Conservation (phyloP, 2,113 vertebrate species). For the Montifringilla adamsi region DNA sequence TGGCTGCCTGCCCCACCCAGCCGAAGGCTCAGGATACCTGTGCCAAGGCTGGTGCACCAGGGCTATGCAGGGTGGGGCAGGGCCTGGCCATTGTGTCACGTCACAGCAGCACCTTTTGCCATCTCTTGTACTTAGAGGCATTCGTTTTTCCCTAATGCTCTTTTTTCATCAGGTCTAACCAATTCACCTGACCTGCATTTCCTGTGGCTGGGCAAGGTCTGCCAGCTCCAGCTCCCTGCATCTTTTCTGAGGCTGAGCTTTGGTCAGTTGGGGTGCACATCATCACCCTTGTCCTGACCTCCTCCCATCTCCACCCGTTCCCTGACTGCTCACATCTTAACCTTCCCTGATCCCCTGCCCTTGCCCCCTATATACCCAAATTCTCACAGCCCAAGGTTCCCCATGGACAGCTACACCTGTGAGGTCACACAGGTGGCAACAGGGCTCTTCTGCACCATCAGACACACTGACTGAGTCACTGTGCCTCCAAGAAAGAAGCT, state of each 20-base stretch:
- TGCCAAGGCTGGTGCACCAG: not conserved
- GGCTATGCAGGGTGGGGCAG: not conserved
- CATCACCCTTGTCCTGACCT: not conserved
- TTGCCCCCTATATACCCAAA: not conserved
- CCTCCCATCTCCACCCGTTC: not conserved
- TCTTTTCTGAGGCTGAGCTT: not conserved
- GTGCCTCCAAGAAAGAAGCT: not conserved
- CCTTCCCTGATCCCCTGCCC: not conserved
- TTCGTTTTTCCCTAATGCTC: not conserved
- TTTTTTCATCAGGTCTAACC: not conserved
- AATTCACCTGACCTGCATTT: not conserved
- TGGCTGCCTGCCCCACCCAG: not conserved
- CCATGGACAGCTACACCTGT: fast-evolving
- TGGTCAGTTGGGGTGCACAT: not conserved
- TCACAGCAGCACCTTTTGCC: not conserved
- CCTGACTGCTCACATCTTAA: not conserved
- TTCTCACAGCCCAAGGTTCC: not conserved
- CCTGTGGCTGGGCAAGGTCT: not conserved
- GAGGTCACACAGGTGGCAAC: fast-evolving
- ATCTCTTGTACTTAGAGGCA: not conserved
- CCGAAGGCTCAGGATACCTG: not conserved
- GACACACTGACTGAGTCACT: not conserved
- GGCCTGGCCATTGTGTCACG: too few relatives aligned
- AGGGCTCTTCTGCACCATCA: not conserved
- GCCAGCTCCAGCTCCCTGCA: not conserved